Conservation (phyloP, 1,140 invertebrate species). For the Caenorhabditis tropicalis region DNA sequence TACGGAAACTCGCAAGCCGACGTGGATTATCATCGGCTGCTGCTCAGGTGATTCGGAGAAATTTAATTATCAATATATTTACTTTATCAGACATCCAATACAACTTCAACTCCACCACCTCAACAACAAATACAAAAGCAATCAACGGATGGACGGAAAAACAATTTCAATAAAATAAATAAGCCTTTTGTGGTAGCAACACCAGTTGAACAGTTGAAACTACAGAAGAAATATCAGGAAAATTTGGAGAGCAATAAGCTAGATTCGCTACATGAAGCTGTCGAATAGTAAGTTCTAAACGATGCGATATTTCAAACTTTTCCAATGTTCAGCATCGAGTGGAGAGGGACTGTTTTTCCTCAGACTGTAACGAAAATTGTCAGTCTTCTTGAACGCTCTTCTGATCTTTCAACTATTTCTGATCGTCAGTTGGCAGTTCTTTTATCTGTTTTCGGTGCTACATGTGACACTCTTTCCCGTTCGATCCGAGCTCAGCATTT, state of each 20-base stretch:
- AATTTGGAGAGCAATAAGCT: not conserved
- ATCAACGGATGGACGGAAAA: not conserved
- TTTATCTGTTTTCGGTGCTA: not conserved
- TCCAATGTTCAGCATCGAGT: not conserved
- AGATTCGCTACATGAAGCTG: constrained; percentile 1
- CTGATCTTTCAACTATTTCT: not conserved
- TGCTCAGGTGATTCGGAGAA: not conserved
- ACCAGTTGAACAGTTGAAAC: not conserved
- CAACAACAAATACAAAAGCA: not conserved
- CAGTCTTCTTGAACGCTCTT: not conserved
- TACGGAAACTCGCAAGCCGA: not conserved
- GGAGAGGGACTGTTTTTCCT: constrained; percentile 2
- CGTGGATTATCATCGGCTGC: constrained; percentile 3
- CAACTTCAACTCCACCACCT: not conserved
- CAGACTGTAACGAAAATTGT: not conserved
- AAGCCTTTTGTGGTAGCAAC: not conserved
- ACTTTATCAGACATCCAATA: not conserved
- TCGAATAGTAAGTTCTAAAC: not conserved
- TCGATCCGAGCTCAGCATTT: constrained; percentile 8
- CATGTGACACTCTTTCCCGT: constrained; percentile 6
- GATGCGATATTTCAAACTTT: not conserved
- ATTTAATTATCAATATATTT: not conserved
- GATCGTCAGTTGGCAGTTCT: constrained; percentile 28
- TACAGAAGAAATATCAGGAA: constrained; percentile 29
- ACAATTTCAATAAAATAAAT: not conserved